Base-by-base conservation (phyloP, 2,797 vertebrate genomes). In the Amniataba percoides region DNA sequence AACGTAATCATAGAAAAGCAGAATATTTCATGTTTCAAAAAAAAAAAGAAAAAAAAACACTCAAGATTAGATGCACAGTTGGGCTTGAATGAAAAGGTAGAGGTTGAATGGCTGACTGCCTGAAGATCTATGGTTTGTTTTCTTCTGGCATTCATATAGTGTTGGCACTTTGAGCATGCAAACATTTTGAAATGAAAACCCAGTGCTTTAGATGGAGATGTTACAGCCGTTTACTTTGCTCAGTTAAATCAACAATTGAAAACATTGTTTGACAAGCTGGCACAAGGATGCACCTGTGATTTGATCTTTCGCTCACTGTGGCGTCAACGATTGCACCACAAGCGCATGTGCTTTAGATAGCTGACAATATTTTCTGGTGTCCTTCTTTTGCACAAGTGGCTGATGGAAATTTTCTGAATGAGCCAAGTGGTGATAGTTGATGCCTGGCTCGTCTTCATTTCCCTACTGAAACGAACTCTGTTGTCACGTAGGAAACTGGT, bases 31-130 rank as follows among this genome's bases (percentile, higher is more conserved):
- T n/a, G n/a, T n/a, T n/a, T n/a, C 31, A 81, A 61, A 81, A 71
- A 60, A 71, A 79, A 49, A 81, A 71, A 60, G 70, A 79, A 49
- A 82, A 31, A 31, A 31, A 87, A 74, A 62, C 45, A 74, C 49
- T 74, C 51, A 65, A 69, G 66, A 84, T 75, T 72, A 78, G 53
- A 74, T 65, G 61, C 51, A 78, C 55, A 53, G 69, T 23, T 34
- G 57, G 63, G 19, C 62, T 87, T 91, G 79, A 87, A 91, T 89
- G 79, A 88, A 92, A 75, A 84, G 83, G 77, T 85, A 78, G 58
- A 74, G 43, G 46, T 34, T 88, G 83, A 88, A 84, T 87, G 87
- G 77, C 56, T 82, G 74, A 55, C 69, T 73, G 45, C 59, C 46
- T 86, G 57, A 77, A 79, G 80, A 48, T 31, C 13, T 64, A 56